Conservation (phyloP, 2,888 invertebrate genomes). For the Augiades crinisus region DNA sequence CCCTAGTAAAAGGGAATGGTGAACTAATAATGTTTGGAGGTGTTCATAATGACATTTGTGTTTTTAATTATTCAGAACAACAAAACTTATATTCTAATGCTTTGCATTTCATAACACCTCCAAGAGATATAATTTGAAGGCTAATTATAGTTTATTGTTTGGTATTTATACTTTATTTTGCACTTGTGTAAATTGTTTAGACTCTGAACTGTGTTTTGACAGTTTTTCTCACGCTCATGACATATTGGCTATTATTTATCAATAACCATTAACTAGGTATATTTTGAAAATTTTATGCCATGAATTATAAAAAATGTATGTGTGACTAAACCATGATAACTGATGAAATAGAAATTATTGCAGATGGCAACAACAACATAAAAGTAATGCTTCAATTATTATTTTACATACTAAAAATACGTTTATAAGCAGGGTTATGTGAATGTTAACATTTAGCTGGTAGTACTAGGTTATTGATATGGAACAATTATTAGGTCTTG, state of each 20-base stretch:
- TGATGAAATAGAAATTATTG: too few species aligned
- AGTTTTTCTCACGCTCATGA: not conserved
- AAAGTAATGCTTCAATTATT: too few species aligned
- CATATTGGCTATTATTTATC: not conserved
- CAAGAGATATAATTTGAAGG: slow-evolving; percentile 83
- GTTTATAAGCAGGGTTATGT: too few species aligned
- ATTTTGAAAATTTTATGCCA: too few species aligned
- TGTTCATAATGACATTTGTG: slow-evolving; percentile 89
- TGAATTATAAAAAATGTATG: too few species aligned
- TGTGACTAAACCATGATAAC: too few species aligned
- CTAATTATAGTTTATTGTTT: not conserved
- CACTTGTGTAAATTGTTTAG: not conserved
- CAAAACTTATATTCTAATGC: slow-evolving; percentile 87
- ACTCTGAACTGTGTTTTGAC: not conserved
- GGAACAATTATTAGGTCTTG: too few species aligned
- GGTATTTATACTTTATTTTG: slow-evolving; percentile 6
- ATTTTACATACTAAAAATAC: too few species aligned
- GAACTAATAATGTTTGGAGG: slow-evolving; percentile 98
- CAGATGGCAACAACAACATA: too few species aligned
- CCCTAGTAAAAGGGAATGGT: slow-evolving; percentile 93
- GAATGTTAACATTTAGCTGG: too few species aligned
- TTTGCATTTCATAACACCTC: slow-evolving; percentile 88
- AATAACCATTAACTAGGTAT: too few species aligned
- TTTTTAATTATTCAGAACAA: slow-evolving; percentile 82
- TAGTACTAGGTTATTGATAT: too few species aligned